Conservation (phyloP, 2,797 vertebrate genomes). For the Setipinna tenuifilis region DNA sequence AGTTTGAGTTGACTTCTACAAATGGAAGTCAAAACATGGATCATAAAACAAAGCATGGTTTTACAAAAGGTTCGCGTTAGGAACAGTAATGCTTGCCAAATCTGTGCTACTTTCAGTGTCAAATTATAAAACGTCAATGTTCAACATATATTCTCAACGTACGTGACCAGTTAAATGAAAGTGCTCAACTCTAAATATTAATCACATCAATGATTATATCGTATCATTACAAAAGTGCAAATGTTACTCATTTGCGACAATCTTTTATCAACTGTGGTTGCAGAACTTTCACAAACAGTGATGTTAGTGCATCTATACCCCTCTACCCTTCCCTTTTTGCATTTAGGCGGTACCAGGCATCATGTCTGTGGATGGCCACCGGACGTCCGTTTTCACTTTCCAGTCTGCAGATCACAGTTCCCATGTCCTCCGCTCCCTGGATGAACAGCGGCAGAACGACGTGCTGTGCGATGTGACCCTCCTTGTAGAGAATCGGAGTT, state of each 20-base stretch:
- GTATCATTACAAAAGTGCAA: neutral
- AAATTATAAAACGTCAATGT: neutral
- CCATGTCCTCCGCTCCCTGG: slow-evolving; percentile 85
- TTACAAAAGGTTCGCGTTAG: too few species aligned
- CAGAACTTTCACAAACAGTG: neutral
- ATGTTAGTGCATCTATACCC: neutral
- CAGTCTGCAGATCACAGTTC: slow-evolving; percentile 91
- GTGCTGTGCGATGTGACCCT: slow-evolving; percentile 91
- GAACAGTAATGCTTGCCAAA: neutral
- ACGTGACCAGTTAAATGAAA: neutral
- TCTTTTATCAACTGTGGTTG: neutral
- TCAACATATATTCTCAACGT: neutral
- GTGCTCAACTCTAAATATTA: too few species aligned
- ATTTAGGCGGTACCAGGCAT: slow-evolving; percentile 63
- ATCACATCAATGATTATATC: too few species aligned
- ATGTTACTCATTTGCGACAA: neutral
- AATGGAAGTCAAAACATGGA: too few species aligned
- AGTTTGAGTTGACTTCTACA: neutral
- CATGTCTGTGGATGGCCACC: slow-evolving; percentile 86
- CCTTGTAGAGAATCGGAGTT: slow-evolving; percentile 82
- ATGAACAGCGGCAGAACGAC: slow-evolving; percentile 88
- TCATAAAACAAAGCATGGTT: too few species aligned
- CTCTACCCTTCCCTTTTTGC: slow-evolving; percentile 59
- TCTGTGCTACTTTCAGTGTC: neutral
- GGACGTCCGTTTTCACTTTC: slow-evolving; percentile 86